phyloP scores from a whole-genome alignment of 1,140 invertebrate species.

The Mycetomoellerius zeteki region DNA sequence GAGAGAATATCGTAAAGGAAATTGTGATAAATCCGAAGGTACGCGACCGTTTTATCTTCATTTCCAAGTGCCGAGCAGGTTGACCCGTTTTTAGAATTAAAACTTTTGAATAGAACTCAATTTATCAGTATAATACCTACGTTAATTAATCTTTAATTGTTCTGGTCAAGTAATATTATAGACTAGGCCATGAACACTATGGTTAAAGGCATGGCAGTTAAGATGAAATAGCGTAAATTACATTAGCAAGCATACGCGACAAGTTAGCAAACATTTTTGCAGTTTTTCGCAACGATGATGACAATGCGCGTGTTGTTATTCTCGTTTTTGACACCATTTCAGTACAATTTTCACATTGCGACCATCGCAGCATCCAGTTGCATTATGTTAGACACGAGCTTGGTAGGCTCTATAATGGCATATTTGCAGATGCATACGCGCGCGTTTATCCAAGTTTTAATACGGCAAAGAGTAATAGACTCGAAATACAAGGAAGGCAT shows the following conservation, averaged over 20 bases:
- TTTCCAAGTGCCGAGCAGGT: constrained; percentile 13
- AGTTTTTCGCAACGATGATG: not conserved
- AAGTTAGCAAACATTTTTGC: constrained; percentile 9
- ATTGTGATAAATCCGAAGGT: constrained; percentile 52
- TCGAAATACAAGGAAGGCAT: constrained; percentile 76
- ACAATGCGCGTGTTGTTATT: not conserved
- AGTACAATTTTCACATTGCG: not conserved
- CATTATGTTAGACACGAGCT: constrained; percentile 31
- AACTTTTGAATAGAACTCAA: constrained; percentile 24
- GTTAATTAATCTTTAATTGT: constrained; percentile 9
- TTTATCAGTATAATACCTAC: constrained; percentile 8
- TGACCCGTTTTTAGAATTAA: constrained; percentile 40
- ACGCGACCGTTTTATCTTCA: constrained; percentile 51
- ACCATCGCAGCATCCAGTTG: constrained; percentile 3
- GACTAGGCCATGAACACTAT: not conserved
- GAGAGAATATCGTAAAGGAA: constrained; percentile 48
- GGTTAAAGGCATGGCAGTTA: not conserved
- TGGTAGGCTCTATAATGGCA: constrained; percentile 10
- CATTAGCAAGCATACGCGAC: not conserved
- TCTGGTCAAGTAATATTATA: not conserved
- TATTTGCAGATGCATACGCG: constrained; percentile 45
- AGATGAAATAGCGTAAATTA: not conserved
- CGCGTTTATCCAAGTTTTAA: constrained; percentile 79
- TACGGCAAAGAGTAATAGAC: constrained; percentile 71
- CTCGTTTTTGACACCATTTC: constrained; percentile 14